Conservation (phyloP, 2,113 vertebrate species). For the Hystrix brachyura region DNA sequence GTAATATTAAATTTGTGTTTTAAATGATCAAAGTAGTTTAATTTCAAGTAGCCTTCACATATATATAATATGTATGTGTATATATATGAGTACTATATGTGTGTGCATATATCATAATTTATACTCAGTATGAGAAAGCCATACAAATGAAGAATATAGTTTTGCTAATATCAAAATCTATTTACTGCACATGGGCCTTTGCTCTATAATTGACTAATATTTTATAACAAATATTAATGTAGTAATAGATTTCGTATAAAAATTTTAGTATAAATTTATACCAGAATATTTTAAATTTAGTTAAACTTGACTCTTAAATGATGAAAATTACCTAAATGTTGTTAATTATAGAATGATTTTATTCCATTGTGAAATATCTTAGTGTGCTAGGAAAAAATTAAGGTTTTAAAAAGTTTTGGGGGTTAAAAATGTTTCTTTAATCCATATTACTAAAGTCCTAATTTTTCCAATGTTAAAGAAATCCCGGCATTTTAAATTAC, state of each 20-base stretch:
- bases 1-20: background rate
- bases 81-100: background rate
- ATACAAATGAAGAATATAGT: slow-evolving; percentile 2
- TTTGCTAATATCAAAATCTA: slow-evolving; percentile 51
- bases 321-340: slow-evolving; percentile 61
- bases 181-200: slow-evolving; percentile 27
- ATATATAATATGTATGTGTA: background rate
- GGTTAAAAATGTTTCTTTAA: slow-evolving; percentile 26
- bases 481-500: slow-evolving; percentile 65
- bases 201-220: background rate
- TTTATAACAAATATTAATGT: slow-evolving; percentile 44
- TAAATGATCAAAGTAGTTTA: slow-evolving; percentile 50
- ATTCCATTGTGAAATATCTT: slow-evolving; percentile 48
- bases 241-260: slow-evolving; percentile 43
- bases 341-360: slow-evolving; percentile 56
- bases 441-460: slow-evolving; percentile 42
- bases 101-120: background rate
- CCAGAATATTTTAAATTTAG: slow-evolving; percentile 62
- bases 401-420: slow-evolving; percentile 16
- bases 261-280: slow-evolving; percentile 61
- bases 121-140: slow-evolving; percentile 34
- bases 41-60: slow-evolving; percentile 43
- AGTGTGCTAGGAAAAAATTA: slow-evolving; percentile 52
- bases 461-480: slow-evolving; percentile 60
- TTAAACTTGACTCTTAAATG: slow-evolving; percentile 60